phyloP scores from a whole-genome alignment of 2,797 vertebrate species.

The Lepus townsendii region DNA sequence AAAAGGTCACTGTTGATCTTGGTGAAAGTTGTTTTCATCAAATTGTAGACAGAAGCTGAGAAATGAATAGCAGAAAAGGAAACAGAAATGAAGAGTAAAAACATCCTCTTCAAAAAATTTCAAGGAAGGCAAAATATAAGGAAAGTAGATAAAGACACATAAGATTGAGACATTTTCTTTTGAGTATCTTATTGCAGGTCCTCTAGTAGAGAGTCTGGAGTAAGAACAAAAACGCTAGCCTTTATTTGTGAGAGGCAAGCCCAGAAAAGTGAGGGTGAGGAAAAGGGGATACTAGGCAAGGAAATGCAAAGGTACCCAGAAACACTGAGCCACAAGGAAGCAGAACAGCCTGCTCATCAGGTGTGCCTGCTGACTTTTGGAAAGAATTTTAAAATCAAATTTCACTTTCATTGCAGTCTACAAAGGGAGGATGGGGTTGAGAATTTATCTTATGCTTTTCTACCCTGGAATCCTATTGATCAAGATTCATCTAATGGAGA shows the following conservation, averaged over 20 bases:
- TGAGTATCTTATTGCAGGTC: not conserved
- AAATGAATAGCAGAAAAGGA: conserved; percentile 66
- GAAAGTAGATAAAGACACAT: not conserved
- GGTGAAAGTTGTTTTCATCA: conserved; percentile 68
- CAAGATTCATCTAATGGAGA: not conserved
- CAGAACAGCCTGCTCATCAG: not conserved
- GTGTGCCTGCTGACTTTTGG: not conserved
- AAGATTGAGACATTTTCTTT: not conserved
- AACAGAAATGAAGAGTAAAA: conserved; percentile 53
- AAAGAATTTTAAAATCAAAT: not conserved
- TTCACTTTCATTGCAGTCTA: not conserved
- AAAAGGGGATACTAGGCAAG: not conserved
- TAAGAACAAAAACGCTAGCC: not conserved
- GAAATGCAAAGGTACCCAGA: not conserved
- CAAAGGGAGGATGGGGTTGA: not conserved
- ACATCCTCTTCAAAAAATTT: conserved; percentile 58
- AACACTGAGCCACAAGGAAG: not conserved
- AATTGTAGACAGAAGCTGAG: conserved; percentile 48
- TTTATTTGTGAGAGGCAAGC: conserved; percentile 10
- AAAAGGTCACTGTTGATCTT: conserved; percentile 70
- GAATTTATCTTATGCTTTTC: not conserved
- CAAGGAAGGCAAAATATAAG: conserved; percentile 9
- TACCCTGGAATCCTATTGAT: not conserved
- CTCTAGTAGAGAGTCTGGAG: conserved; percentile 34
- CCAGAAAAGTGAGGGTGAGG: not conserved